phyloP scores from a whole-genome alignment of 2,113 vertebrate species.

The Nematolebias whitei region DNA sequence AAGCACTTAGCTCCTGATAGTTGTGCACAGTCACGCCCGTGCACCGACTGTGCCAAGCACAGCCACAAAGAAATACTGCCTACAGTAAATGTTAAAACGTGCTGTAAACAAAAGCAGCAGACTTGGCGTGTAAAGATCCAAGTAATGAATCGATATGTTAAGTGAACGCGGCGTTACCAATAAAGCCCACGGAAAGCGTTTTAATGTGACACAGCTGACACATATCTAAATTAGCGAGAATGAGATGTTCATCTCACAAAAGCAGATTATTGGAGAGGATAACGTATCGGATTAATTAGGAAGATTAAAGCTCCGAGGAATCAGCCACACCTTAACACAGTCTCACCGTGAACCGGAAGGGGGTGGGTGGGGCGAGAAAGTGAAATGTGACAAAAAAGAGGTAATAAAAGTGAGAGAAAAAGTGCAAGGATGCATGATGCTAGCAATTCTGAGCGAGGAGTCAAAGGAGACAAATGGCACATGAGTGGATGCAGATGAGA shows the following conservation, averaged over 20 bases:
- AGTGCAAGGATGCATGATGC: conserved; percentile 42
- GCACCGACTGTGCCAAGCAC: conserved; percentile 9
- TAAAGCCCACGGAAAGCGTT: conserved; percentile 45
- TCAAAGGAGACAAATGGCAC: conserved; percentile 62
- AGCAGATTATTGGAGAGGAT: conserved; percentile 23
- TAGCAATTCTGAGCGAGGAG: conserved; percentile 36
- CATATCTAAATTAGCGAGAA: conserved; percentile 43
- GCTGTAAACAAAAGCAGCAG: conserved; percentile 50
- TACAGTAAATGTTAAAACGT: conserved; percentile 40
- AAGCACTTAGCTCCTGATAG: conserved; percentile 62
- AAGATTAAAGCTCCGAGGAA: conserved; percentile 54
- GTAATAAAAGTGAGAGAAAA: conserved; percentile 50
- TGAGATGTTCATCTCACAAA: conserved; percentile 32
- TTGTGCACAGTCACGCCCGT: conserved; percentile 14
- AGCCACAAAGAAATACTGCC: conserved; percentile 46
- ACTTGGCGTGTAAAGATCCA: conserved; percentile 35
- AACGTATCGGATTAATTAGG: conserved; percentile 43
- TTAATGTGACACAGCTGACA: conserved; percentile 58
- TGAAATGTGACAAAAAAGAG: conserved; percentile 41
- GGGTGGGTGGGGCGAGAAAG: not conserved
- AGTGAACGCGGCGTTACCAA: conserved; percentile 49
- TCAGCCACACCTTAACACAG: conserved; percentile 26
- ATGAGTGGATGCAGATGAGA: conserved; percentile 70
- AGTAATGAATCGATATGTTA: conserved; percentile 70
- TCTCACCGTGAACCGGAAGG: not conserved